Evolutionary conservation across 2,888 invertebrate genomes (phyloP), one percentile per base, ranked within the genome.

Genomic region (Rhagonycha lutea): DNA sequence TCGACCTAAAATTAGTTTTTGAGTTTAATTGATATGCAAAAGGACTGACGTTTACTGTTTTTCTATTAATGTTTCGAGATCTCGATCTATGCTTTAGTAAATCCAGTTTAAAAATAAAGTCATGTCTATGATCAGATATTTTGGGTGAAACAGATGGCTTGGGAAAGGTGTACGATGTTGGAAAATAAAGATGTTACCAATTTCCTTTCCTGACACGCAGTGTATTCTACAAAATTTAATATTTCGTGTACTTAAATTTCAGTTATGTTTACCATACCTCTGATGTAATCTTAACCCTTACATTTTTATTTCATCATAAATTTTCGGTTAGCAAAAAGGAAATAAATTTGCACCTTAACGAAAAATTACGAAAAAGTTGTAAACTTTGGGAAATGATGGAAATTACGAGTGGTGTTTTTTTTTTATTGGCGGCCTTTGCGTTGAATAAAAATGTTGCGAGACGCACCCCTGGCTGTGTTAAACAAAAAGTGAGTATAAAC

Each of bases 401-500:
- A 47, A 47, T 47, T 47, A 47, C 47, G 47, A 47, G 32, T n/a
- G 47, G 47, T 47, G 18, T 18, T 18, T 2, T 18, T 47, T n/a
- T 47, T 47, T 47, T 47, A 47, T 47, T 47, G n/a, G 47, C 47
- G 7, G 12, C n/a, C n/a, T n/a, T n/a, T n/a, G 47, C 7, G 7
- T 4, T 70, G 73, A 76, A 80, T 79, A 78, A 79, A 74, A 79
- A 78, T 79, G 77, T 76, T 76, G 12, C 62, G 4, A 11, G 62
- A 78, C 79, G 79, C 78, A 78, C 72, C 81, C 82, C 83, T 79
- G 77, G 77, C 81, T 77, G 82, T 26, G 79, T 71, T 75, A 78
- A 81, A 83, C 84, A 84, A 84, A 83, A 81, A 82, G 78, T 82
- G 79, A 79, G 79, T 82, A 81, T 83, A 83, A 83, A 83, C 82